Base-by-base conservation (phyloP, 2,797 vertebrate genomes). In the Nyctalus aviator region DNA sequence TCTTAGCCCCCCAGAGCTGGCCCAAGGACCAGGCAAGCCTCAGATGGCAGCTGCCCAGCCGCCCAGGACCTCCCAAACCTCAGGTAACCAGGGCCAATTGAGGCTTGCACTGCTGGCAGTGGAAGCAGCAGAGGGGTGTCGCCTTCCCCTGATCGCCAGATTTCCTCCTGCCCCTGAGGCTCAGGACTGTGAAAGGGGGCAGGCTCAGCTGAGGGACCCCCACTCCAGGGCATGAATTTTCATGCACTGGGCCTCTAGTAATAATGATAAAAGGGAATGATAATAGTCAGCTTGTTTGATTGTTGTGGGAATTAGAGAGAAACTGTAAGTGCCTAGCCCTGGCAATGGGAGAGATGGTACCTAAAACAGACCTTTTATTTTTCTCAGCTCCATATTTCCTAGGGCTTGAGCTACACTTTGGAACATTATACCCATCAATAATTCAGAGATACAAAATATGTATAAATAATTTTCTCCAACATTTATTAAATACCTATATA, bases 391-490 rank as follows among this genome's bases (percentile, higher is more conserved):
- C 5, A 20, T 66, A 6, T 20, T 84, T 71, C 41, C n/a, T 62
- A 68, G 35, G 44, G 5, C 23, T 23, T 12, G 8, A 27, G 25
- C 50, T 83, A 18, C 14, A 62, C 64, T 64, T 35, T 64, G 41
- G 46, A 20, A 82, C 6, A 50, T 30, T 25, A 50, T 27, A 44
- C 10, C 13, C 23, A 79, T 30, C 32, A 71, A 84, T 50, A 88
- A 75, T 37, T 68, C 62, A 93, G 21, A 84, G n/a, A 84, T 17
- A 83, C 17, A 89, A 81, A 88, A 79, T 17, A 84, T 8, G 35
- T 8, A 73, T 15, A 32, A 30, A 37, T n/a, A 72, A 57, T 20
- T 82, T 50, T 53, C 71, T 30, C 55, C 20, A 25, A 23, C 30
- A 57, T 69, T 75, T 53, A 68, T 30, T 84, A 89, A 86, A 88